Base-by-base conservation (phyloP, 2,113 vertebrate species). In the Brachyhypopomus occidentalis region DNA sequence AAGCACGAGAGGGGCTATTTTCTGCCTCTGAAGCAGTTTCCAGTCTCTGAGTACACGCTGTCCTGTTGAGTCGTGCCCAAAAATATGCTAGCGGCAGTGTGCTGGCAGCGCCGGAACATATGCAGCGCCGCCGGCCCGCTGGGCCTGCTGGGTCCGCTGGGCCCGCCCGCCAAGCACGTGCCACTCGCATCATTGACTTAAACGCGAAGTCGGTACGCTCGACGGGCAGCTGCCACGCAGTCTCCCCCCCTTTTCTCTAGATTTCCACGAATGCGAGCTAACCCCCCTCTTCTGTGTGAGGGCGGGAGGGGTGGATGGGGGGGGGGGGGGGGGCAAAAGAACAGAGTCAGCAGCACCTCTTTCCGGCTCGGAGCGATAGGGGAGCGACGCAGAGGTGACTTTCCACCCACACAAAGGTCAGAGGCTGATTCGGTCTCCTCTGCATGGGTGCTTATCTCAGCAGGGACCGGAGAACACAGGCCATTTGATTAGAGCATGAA, bases 1-100 rank as follows among this genome's bases (percentile, higher is more conserved):
- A 22, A 76, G 74, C 23, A 27, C 64, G 85, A 85, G 82, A 89
- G 81, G 81, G 86, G 86, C 87, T 88, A 88, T 88, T 89, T 89
- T 89, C 85, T 88, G 84, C 86, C 85, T 87, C 86, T 89, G 85
- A 89, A 87, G 87, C 85, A 71, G 81, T 87, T 86, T 87, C 82
- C 83, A 82, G 87, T 72, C 72, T 83, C 82, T 38, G 75, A 85
- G 84, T 85, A 76, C 83, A 84, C 76, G 76, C 79, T 58, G 72
- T 87, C 86, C 87, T 81, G 86, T 88, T 84, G 85, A 86, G 85
- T 79, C 72, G 73, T 83, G 83, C 83, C 83, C 84, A 84, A 86
- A 89, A 88, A 88, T 88, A 89, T 82, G 79, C 84, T 85, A 78
- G 84, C 84, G 85, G 83, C 88, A 87, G 73, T 63, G 84, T 83